Base-by-base conservation (phyloP, 2,113 vertebrate species). In the Anhinga rufa region DNA sequence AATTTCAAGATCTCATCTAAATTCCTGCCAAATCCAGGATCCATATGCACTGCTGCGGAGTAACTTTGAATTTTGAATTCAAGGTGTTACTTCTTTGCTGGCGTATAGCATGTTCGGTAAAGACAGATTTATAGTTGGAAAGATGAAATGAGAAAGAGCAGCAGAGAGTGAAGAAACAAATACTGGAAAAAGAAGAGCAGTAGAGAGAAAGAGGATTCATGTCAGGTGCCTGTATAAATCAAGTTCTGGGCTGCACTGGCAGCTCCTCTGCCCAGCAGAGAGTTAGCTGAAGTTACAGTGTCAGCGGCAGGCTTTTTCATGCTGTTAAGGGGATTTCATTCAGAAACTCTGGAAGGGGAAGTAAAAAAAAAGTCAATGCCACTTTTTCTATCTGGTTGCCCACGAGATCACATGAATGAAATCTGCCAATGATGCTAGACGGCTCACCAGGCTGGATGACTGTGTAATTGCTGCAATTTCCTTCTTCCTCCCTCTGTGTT, bases 41-140 rank as follows among this genome's bases (percentile, higher is more conserved):
- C 95, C 82, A 88, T 96, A 96, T 95, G 95, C 60, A 70, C 82
- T 81, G 76, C 68, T 84, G 21, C 64, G 31, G 29, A 95, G 42
- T 81, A 75, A 71, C 95, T 95, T 91, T 96, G 82, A 92, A 96
- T 96, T 90, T 88, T 31, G 58, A 88, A 70, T 83, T 71, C 75
- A 94, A 95, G 61, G 82, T 96, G 93, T 94, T 95, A 92, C 60
- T 91, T 96, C 70, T 95, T 78, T 51, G 20, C 71, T 95, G 40
- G 16, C 18, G 9, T 57, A 49, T 61, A 60, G 42, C 51, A 32
- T 78, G 69, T 86, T 91, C 16, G 1, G 66, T 76, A 86, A 83
- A 76, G 92, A 72, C n/a, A 70, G 62, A 78, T 86, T 86, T 79
- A 48, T 75, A 89, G 38, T 6, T n/a, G 9, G 48, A 87, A 68